A percentile compares a stretch with the other conserved stretches of the same genome.
phyloP scores from a whole-genome alignment of 1,140 invertebrate genomes.

The Drosophila kurseongensis region DNA sequence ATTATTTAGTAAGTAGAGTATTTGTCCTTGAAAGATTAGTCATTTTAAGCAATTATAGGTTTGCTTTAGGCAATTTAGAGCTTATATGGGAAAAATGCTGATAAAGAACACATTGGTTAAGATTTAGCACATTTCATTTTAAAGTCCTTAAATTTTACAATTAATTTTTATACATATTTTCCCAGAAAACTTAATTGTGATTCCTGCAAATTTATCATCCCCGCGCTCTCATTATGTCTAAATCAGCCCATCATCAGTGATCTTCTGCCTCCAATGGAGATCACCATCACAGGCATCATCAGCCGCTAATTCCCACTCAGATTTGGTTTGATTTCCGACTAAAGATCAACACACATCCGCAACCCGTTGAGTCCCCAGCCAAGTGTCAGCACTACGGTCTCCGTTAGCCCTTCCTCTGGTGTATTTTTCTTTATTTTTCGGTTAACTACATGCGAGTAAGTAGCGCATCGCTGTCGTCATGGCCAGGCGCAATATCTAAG shows the following conservation, averaged over 20 bases:
- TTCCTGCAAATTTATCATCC: not conserved
- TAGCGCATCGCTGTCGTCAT: constrained; percentile 71
- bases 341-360: constrained; percentile 60
- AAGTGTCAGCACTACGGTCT: constrained; percentile 58
- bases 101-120: too few relatives aligned
- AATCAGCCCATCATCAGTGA: constrained; percentile 13
- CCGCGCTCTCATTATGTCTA: constrained; percentile 19
- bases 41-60: too few relatives aligned
- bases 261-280: constrained; percentile 3
- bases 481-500: constrained; percentile 59
- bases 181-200: not conserved
- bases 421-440: constrained; percentile 11
- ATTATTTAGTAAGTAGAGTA: too few relatives aligned
- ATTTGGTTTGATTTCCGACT: constrained; percentile 59
- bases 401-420: not conserved
- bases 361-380: constrained; percentile 54
- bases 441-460: constrained; percentile 67
- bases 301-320: constrained; percentile 23
- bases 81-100: too few relatives aligned
- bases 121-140: too few relatives aligned
- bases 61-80: too few relatives aligned
- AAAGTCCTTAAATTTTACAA: too few relatives aligned
- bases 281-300: constrained; percentile 8
- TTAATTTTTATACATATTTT: not conserved
- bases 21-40: too few relatives aligned